These are phyloP conservation scores for Upupa epops DNA, from an alignment of 2,113 vertebrate genomes.

Conservation along the genomic window DNA sequence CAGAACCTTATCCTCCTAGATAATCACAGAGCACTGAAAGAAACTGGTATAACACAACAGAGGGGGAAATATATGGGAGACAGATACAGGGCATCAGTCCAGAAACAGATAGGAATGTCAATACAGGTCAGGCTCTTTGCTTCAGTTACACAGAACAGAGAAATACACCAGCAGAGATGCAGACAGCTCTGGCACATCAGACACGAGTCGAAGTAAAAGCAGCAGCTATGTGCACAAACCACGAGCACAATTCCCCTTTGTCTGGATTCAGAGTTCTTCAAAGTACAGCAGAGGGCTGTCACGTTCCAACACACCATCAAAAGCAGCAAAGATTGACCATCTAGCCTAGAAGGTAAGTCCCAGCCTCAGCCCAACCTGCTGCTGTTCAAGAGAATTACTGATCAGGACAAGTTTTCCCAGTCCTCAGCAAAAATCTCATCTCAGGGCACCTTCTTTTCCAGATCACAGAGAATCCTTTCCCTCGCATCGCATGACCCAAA, in stretches of 20 bases:
- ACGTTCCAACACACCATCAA: neutral
- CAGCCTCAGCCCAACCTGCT: neutral
- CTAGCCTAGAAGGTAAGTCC: neutral
- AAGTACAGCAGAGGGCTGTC: neutral
- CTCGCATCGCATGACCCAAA: neutral
- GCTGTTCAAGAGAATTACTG: neutral
- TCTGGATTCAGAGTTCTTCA: neutral
- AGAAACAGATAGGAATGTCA: constrained; percentile 40
- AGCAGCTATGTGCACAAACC: neutral
- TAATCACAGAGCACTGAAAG: constrained; percentile 10
- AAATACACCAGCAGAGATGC: constrained; percentile 9
- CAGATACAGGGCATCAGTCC: constrained; percentile 30
- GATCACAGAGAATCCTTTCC: neutral
- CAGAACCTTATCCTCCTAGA: constrained; percentile 18
- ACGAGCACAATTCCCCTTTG: neutral
- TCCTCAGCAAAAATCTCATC: neutral
- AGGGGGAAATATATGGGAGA: neutral
- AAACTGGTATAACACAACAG: constrained; percentile 10
- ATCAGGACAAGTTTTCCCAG: neutral
- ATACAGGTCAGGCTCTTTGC: constrained; percentile 30
- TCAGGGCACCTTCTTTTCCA: neutral
- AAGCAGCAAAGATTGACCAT: neutral
- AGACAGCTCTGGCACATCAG: constrained; percentile 24
- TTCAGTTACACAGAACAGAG: constrained; percentile 29
- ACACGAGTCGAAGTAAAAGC: neutral